Percentiles rank a stretch among this genome's conserved stretches.
These are phyloP conservation scores for Drosophila pegasa DNA, from an alignment of 2,888 invertebrate species.

Conservation along the genomic window DNA sequence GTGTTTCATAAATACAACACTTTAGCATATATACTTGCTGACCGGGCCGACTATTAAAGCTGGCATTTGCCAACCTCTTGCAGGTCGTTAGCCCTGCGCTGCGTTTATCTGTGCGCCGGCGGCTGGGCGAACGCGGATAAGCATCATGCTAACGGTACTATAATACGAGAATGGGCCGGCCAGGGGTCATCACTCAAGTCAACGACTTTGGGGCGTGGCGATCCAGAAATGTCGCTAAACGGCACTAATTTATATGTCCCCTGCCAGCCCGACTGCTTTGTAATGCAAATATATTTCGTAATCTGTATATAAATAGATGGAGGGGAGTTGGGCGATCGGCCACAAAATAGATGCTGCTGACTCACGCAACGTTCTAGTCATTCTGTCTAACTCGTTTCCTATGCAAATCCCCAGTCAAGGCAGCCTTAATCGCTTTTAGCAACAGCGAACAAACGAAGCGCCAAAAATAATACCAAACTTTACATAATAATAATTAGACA, in stretches of 20 bases:
- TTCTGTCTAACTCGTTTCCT: constrained; percentile 35
- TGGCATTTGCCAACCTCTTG: constrained; percentile 37
- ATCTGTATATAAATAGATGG: constrained; percentile 59
- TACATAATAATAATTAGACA: constrained; percentile 73
- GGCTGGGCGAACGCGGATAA: constrained; percentile 45
- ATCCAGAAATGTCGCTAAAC: constrained; percentile 60
- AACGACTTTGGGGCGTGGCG: constrained; percentile 68
- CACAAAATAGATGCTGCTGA: constrained; percentile 55
- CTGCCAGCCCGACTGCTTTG: constrained; percentile 48
- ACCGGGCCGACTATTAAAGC: constrained; percentile 18
- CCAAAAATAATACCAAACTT: constrained; percentile 47
- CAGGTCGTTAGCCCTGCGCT: constrained; percentile 65
- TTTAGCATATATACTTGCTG: constrained; percentile 22
- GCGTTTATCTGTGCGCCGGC: constrained; percentile 50
- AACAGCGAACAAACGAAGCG: constrained; percentile 26
- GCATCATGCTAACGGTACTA: constrained; percentile 55
- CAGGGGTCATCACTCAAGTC: constrained; percentile 60
- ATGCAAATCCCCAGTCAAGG: constrained; percentile 69
- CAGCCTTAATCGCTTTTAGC: constrained; percentile 25
- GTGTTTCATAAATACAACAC: constrained; percentile 32
- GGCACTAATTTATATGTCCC: constrained; percentile 35
- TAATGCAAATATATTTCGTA: constrained; percentile 71
- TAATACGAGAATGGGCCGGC: neutral
- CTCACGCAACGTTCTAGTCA: constrained; percentile 52
- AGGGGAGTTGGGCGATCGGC: constrained; percentile 18